Evolutionary conservation across 2,888 invertebrate species (phyloP).

Genomic region (Microctonus hyperodae): DNA sequence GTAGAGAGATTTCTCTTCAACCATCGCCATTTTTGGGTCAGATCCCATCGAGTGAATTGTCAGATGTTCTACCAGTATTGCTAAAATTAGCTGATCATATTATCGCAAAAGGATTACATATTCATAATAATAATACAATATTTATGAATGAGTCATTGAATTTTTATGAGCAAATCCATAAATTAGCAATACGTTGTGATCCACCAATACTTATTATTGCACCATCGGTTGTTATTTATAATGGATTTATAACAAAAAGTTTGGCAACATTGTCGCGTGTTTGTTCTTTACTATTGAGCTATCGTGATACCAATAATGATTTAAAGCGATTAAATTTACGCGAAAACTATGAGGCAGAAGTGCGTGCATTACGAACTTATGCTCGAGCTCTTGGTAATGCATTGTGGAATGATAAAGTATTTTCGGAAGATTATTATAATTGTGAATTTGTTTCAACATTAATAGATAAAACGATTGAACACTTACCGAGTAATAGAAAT

Average conservation of each 20-base stretch:
- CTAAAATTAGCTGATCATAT: constrained; percentile 43
- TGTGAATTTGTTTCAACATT: constrained; percentile 45
- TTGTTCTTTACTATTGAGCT: constrained; percentile 53
- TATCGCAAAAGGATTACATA: constrained; percentile 49
- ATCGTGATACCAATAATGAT: constrained; percentile 40
- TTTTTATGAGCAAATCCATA: constrained; percentile 53
- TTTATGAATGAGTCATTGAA: constrained; percentile 50
- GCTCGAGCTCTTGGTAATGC: constrained; percentile 46
- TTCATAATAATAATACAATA: constrained; percentile 43
- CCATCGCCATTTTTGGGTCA: constrained; percentile 53
- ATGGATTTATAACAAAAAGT: constrained; percentile 47
- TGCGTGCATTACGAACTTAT: constrained; percentile 41
- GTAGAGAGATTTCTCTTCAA: constrained; percentile 37
- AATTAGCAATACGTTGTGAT: constrained; percentile 43
- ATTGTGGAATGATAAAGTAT: constrained; percentile 48
- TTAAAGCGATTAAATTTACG: constrained; percentile 34
- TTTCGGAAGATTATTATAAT: constrained; percentile 33
- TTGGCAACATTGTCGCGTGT: constrained; percentile 50
- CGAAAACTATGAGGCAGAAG: constrained; percentile 31
- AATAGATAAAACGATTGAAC: constrained; percentile 37
- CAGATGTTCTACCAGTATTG: constrained; percentile 45
- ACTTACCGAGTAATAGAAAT: constrained; percentile 41
- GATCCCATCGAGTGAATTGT: constrained; percentile 41
- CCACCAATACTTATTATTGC: constrained; percentile 50
- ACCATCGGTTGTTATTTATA: constrained; percentile 54